Evolutionary conservation across 2,113 vertebrate genomes (phyloP), one percentile per base, ranked within the genome.

Genomic region (Chascanopsetta lugubris): DNA sequence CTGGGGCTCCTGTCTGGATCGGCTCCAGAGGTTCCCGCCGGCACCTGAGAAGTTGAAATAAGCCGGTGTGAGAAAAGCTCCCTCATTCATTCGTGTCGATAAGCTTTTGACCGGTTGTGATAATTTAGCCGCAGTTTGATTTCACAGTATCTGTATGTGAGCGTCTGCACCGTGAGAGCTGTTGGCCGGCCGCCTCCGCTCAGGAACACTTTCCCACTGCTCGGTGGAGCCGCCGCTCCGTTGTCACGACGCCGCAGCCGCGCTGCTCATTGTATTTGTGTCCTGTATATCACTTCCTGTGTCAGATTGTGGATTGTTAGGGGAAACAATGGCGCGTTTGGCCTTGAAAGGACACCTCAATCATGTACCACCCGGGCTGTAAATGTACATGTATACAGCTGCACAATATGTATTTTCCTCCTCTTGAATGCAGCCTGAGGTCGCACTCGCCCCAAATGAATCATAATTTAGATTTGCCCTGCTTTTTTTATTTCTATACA

Each of bases 281-380:
- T 88, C 86, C 86, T 89, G 84, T 83, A 79, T 88, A n/a, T 85
- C 72, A 76, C 88, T 89, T 89, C 88, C 88, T 89, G 75, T 36
- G 60, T 66, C 65, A 77, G 88, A 85, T 87, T 85, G 86, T 61
- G 85, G 80, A 88, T 89, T 85, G 88, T 89, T 84, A 45, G 54
- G n/a, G 6, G 40, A 65, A 84, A 90, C 88, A 90, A 90, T 88
- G 77, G 83, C 26, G 60, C 40, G 74, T 70, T 88, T 80, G 38
- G 54, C 85, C 78, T 82, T 85, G 80, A 87, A 84, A 80, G 79
- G 70, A 84, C 82, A 64, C 83, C 79, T 89, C 75, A 81, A 76
- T 83, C 79, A 84, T 84, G 69, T 66, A 83, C 25, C 71, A 70
- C 40, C n/a, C n/a, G 9, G 27, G 74, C 82, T 40, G 78, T 77